A percentile compares a stretch with the other conserved stretches of the same genome.
These are phyloP conservation scores for Drosophila sordidula DNA, from an alignment of 2,888 invertebrate genomes.

Conservation along the genomic window DNA sequence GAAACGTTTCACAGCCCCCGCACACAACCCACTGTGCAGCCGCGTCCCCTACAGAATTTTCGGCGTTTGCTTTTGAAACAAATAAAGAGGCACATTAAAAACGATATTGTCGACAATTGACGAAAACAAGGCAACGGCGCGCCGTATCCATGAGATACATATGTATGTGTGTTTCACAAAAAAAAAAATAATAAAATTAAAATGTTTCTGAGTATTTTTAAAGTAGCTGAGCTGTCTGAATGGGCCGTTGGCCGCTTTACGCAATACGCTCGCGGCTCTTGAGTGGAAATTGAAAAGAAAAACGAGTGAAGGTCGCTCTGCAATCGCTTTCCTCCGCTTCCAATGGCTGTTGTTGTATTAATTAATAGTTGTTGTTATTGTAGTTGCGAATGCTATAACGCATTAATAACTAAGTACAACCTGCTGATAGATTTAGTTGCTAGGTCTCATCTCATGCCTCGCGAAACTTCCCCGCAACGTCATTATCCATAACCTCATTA, in stretches of 20 bases:
- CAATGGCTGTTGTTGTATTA: constrained; percentile 17
- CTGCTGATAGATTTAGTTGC: constrained; percentile 49
- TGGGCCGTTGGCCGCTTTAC: constrained; percentile 54
- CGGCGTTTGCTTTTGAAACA: constrained; percentile 60
- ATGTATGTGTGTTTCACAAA: constrained; percentile 2
- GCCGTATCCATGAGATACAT: constrained; percentile 12
- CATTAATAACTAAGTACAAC: constrained; percentile 52
- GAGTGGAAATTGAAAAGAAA: constrained; percentile 40
- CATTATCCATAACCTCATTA: constrained; percentile 27
- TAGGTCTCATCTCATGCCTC: constrained; percentile 9
- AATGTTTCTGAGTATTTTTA: constrained; percentile 5
- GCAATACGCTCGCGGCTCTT: constrained; percentile 47
- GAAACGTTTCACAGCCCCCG: constrained; percentile 10
- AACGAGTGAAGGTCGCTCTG: constrained; percentile 66
- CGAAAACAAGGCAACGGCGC: constrained; percentile 66
- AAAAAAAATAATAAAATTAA: neutral
- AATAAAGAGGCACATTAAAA: constrained; percentile 65
- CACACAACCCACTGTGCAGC: neutral
- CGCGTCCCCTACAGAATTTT: constrained; percentile 18
- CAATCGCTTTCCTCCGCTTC: constrained; percentile 6
- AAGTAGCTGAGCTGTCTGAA: constrained; percentile 14
- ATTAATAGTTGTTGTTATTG: constrained; percentile 22
- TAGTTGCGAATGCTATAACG: constrained; percentile 30
- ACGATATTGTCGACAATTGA: constrained; percentile 78
- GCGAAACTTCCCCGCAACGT: constrained; percentile 15